phyloP scores from a whole-genome alignment of 2,888 invertebrate genomes.

The Sialis lutaria region DNA sequence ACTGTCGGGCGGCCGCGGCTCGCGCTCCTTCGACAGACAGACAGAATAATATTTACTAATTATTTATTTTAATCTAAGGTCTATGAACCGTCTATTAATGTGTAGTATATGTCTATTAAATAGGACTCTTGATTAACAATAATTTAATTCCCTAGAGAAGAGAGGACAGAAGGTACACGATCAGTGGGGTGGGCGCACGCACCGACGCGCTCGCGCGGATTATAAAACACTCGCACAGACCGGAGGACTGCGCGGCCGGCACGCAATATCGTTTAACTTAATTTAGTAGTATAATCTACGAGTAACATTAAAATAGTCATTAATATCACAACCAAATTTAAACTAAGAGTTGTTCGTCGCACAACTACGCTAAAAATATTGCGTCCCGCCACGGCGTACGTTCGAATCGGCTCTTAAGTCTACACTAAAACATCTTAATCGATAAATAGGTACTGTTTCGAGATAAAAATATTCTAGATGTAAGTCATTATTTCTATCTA shows the following conservation, averaged over 20 bases:
- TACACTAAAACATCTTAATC: slow-evolving; percentile 3
- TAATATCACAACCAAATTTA: slow-evolving; percentile 7
- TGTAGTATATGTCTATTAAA: slow-evolving; percentile 2
- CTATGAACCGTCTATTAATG: slow-evolving; percentile 3
- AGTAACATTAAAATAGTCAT: slow-evolving; percentile 4
- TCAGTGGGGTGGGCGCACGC: background rate
- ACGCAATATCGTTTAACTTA: background rate
- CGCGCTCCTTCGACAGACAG: slow-evolving; percentile 17
- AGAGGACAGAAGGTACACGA: background rate
- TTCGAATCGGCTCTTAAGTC: slow-evolving; percentile 1
- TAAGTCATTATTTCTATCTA: slow-evolving; percentile 4
- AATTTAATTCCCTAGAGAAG: slow-evolving; percentile 5
- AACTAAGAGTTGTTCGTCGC: slow-evolving; percentile 5
- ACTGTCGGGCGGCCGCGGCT: background rate
- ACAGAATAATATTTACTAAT: slow-evolving; percentile 18
- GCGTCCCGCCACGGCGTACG: background rate
- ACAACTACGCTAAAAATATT: slow-evolving; percentile 1
- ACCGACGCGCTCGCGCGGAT: background rate
- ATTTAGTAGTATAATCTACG: slow-evolving; percentile 5
- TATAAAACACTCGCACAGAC: background rate
- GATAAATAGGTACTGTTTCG: slow-evolving; percentile 4
- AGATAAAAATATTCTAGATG: slow-evolving; percentile 2
- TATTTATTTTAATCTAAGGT: slow-evolving; percentile 6
- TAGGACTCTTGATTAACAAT: slow-evolving; percentile 3
- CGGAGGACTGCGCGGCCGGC: background rate